Evolutionary conservation across 1,140 invertebrate species (phyloP).

Genomic region (Chymomyza costata): DNA sequence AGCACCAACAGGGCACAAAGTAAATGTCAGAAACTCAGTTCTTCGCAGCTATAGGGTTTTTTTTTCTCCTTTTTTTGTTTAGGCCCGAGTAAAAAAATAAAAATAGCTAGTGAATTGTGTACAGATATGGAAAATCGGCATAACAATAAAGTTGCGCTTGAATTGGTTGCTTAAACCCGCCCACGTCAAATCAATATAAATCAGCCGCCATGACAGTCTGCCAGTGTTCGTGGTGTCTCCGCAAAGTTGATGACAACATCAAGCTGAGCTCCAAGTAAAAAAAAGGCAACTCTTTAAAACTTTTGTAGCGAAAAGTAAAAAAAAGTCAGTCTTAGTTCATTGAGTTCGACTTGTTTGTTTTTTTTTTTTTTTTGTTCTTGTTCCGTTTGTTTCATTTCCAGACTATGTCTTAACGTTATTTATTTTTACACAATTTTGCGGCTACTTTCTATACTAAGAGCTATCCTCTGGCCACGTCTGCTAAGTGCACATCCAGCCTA

Average conservation of each 20-base stretch:
- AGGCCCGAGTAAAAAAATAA: too few species aligned
- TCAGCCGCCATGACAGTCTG: too few species aligned
- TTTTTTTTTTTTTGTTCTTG: slow-evolving; percentile 12
- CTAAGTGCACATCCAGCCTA: slow-evolving; percentile 2
- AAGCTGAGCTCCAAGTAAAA: slow-evolving; percentile 1
- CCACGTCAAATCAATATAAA: too few species aligned
- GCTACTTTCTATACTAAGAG: neutral
- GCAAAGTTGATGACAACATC: neutral
- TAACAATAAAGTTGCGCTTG: slow-evolving; percentile 53
- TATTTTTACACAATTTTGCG: slow-evolving; percentile 66
- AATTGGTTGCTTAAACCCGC: slow-evolving; percentile 56
- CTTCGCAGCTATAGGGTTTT: too few species aligned
- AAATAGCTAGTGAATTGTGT: slow-evolving; percentile 48
- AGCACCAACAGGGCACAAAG: too few species aligned
- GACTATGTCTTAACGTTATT: slow-evolving; percentile 68
- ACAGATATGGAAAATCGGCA: slow-evolving; percentile 66
- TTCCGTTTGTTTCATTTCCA: slow-evolving; percentile 67
- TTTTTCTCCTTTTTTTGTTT: too few species aligned
- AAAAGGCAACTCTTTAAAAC: neutral
- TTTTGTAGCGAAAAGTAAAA: too few species aligned
- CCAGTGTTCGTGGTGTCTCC: slow-evolving; percentile 32
- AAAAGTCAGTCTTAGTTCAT: slow-evolving; percentile 47
- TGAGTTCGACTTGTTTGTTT: slow-evolving; percentile 48
- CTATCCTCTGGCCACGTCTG: too few species aligned
- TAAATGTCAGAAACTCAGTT: too few species aligned